Base-by-base conservation (phyloP, 1,140 invertebrate species). In the Achatina immaculata region DNA sequence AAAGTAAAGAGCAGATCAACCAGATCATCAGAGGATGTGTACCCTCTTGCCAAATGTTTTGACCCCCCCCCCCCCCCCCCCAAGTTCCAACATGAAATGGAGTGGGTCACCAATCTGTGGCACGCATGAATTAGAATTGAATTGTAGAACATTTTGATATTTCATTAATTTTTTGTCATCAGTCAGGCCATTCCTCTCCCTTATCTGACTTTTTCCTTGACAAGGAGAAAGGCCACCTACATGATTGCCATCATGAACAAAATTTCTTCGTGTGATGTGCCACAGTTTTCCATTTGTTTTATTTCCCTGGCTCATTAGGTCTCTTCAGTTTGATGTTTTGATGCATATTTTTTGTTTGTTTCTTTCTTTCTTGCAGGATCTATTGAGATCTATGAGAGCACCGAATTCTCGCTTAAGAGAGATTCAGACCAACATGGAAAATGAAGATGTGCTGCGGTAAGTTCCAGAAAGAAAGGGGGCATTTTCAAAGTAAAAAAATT, bases 361-460 rank as follows among this genome's bases (percentile, higher is more conserved):
- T 14, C 11, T 24, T 51, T 51, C 24, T 51, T 24, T 24, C 42
- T 69, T 87, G 42, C 89, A 96, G 94, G 96, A 98, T 88, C 96
- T 97, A 88, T 96, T 98, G 95, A 92, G 96, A 82, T 95, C 96
- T 0, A 96, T 98, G 94, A 93, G 96, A 84, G 94, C 95, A 2
- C 95, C 95, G 0, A 98, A 97, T 92, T 96, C 96, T 6, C 94
- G 95, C 14, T 95, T 97, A 94, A 92, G 96, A 68, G 96, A 95
- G 21, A 95, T 98, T 58, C 90, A 91, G 76, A 82, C 87, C 48
- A 95, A 96, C 86, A 97, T 98, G 95, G 96, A 98, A 90, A 94
- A 95, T 71, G 96, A 97, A 87, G 96, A 98, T 92, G 95, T 98
- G 72, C 93, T 96, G n/a, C 93, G 90, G 90, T 92, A 85, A 79